phyloP scores from a whole-genome alignment of 1,140 invertebrate genomes.

The Cydia amplana region DNA sequence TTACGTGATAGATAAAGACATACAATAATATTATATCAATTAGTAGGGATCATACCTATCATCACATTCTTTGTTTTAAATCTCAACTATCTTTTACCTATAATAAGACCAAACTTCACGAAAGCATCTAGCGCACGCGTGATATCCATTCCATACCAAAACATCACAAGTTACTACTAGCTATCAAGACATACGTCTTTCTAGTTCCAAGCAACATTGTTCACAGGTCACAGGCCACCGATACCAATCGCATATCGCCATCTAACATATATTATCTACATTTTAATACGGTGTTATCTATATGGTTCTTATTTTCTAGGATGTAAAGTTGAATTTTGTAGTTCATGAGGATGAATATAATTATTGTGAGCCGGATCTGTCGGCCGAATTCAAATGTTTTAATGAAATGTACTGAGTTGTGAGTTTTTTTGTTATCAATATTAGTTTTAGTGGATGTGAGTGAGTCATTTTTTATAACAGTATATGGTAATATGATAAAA shows the following conservation, averaged over 20 bases:
- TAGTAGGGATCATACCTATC: neutral
- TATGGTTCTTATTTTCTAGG: neutral
- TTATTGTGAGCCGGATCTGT: constrained; percentile 1
- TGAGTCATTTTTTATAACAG: neutral
- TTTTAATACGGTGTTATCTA: neutral
- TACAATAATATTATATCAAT: too few relatives aligned
- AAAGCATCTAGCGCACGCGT: neutral
- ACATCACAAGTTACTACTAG: neutral
- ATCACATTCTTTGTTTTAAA: constrained; percentile 11
- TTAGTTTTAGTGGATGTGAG: neutral
- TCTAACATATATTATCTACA: constrained; percentile 19
- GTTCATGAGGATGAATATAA: neutral
- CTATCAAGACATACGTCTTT: neutral
- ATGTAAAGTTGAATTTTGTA: neutral
- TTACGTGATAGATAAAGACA: too few relatives aligned
- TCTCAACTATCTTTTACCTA: constrained; percentile 23
- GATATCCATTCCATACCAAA: neutral
- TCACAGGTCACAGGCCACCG: constrained; percentile 13
- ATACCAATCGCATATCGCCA: constrained; percentile 23
- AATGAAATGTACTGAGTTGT: constrained; percentile 10
- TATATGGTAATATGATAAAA: too few relatives aligned
- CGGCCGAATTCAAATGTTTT: constrained; percentile 8
- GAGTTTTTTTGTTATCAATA: neutral
- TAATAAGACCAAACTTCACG: constrained; percentile 26
- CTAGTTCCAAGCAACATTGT: neutral